These are phyloP conservation scores for Amphipyra tragopoginis DNA, from an alignment of 2,888 invertebrate species.

Conservation along the genomic window DNA sequence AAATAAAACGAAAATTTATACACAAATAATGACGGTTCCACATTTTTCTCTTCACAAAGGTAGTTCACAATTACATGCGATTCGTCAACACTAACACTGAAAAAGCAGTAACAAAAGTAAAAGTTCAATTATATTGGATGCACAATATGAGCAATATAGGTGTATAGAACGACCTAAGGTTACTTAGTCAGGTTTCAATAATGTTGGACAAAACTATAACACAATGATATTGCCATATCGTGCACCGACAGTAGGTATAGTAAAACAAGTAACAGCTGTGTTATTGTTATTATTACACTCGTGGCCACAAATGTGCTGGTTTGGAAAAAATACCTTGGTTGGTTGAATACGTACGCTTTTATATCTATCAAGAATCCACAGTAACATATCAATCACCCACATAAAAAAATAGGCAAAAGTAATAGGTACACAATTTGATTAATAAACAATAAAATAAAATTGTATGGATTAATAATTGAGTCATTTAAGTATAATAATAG, in stretches of 20 bases:
- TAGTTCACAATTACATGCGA: conserved; percentile 15
- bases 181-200: conserved; percentile 36
- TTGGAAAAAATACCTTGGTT: conserved; percentile 3
- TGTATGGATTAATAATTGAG: background rate
- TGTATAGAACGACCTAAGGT: conserved; percentile 29
- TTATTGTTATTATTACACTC: conserved; percentile 17
- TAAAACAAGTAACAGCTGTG: conserved; percentile 30
- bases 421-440: background rate
- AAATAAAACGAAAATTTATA: conserved; percentile 23
- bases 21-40: conserved; percentile 7
- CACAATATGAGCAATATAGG: conserved; percentile 61
- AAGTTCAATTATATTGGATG: conserved; percentile 65
- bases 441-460: background rate
- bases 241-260: conserved; percentile 36
- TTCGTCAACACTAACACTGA: conserved; percentile 6
- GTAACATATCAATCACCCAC: conserved; percentile 10
- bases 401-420: conserved; percentile 7
- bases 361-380: conserved; percentile 27
- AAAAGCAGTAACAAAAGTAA: conserved; percentile 58
- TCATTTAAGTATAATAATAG: conserved; percentile 5
- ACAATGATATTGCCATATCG: conserved; percentile 57
- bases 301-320: conserved; percentile 8
- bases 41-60: conserved; percentile 8
- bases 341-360: background rate
- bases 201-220: conserved; percentile 31